Percentiles rank a stretch among this genome's conserved stretches.
Evolutionary conservation across 2,113 vertebrate genomes (phyloP).

Genomic region (Varanus salvator): DNA sequence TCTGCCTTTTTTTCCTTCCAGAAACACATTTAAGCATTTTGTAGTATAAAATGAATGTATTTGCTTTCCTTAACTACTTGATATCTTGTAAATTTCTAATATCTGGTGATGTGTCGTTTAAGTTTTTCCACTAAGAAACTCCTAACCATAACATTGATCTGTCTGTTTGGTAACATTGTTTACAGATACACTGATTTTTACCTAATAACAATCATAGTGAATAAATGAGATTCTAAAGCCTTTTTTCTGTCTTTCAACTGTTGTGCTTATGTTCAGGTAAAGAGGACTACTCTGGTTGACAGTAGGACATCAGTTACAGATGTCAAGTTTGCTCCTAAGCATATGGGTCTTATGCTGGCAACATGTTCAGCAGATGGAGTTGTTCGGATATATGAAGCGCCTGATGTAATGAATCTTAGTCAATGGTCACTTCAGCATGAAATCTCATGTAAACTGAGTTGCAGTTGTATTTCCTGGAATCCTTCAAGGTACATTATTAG

Average conservation of each 20-base stretch:
- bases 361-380: constrained; percentile 96
- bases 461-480: constrained; percentile 98
- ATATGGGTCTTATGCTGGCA: constrained; percentile 97
- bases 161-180: not conserved
- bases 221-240: not conserved
- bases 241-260: not conserved
- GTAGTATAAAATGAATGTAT: not conserved
- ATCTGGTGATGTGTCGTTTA: not conserved
- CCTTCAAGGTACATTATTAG: constrained; percentile 88
- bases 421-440: constrained; percentile 98
- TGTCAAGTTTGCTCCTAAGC: constrained; percentile 98
- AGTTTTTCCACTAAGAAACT: not conserved
- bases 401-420: constrained; percentile 98
- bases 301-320: constrained; percentile 98
- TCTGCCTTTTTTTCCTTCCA: no score
- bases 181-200: not conserved
- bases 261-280: constrained; percentile 82
- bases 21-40: not conserved
- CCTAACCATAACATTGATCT: not conserved
- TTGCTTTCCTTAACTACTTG: not conserved
- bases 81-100: constrained; percentile 3
- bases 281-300: constrained; percentile 97
- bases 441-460: constrained; percentile 97
- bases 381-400: constrained; percentile 96
- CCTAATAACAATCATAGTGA: not conserved